These are phyloP conservation scores for Zaprionus ornatus DNA, from an alignment of 1,140 invertebrate genomes.

Conservation along the genomic window DNA sequence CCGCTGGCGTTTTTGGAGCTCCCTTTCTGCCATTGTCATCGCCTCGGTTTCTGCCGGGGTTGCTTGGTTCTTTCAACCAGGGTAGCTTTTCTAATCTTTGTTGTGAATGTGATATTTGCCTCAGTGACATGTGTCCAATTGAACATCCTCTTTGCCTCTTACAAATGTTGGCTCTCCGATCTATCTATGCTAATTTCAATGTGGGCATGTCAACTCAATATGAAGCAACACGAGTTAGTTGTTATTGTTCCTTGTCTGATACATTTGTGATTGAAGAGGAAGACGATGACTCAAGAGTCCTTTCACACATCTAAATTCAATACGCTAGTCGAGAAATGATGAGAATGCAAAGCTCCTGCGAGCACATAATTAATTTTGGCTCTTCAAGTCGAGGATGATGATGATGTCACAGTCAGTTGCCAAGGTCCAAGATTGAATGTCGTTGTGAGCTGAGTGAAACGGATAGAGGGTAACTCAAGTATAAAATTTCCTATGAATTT, in stretches of 20 bases:
- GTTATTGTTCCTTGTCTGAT: background rate
- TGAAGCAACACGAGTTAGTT: background rate
- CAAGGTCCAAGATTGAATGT: background rate
- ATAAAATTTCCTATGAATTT: constrained; percentile 4
- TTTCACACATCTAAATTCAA: background rate
- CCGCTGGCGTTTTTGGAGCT: constrained; percentile 31
- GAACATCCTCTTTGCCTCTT: constrained; percentile 13
- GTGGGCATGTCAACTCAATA: background rate
- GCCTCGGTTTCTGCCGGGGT: constrained; percentile 23
- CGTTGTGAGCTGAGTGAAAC: background rate
- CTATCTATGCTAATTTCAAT: constrained; percentile 26
- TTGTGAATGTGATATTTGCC: constrained; percentile 22
- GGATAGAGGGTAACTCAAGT: background rate
- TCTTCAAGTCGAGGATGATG: background rate
- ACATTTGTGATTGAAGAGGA: background rate
- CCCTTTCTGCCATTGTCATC: constrained; percentile 3
- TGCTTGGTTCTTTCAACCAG: constrained; percentile 1
- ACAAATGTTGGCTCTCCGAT: background rate
- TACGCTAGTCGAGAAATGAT: background rate
- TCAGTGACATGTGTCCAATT: constrained; percentile 25
- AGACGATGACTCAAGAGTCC: background rate
- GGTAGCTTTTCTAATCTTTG: constrained; percentile 25
- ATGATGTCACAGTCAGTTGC: constrained; percentile 7
- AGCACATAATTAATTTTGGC: background rate
- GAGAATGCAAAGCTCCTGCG: background rate